Conservation (phyloP, 2,888 invertebrate species). For the Heliconius cydno region DNA sequence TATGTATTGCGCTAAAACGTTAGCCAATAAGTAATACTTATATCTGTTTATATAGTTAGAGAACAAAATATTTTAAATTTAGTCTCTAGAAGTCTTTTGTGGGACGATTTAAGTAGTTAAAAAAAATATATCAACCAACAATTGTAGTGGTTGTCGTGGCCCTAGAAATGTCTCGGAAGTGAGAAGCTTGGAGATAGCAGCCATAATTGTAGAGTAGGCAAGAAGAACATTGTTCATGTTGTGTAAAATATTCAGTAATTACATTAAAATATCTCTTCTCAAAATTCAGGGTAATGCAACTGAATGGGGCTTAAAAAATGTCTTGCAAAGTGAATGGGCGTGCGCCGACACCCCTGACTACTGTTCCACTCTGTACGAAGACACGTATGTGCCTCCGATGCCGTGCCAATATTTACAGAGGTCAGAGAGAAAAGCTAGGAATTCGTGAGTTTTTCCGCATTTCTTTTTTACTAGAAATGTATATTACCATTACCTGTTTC, state of each 20-base stretch:
- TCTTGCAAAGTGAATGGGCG: slow-evolving; percentile 74
- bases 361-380: slow-evolving; percentile 65
- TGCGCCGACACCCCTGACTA: slow-evolving; percentile 77
- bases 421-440: slow-evolving; percentile 63
- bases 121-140: too few species aligned
- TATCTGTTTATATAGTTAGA: not conserved
- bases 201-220: too few species aligned
- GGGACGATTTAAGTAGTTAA: too few species aligned
- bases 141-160: too few species aligned
- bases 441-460: slow-evolving; percentile 59
- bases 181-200: too few species aligned
- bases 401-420: slow-evolving; percentile 66
- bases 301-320: slow-evolving; percentile 74
- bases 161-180: too few species aligned
- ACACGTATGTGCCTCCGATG: slow-evolving; percentile 68
- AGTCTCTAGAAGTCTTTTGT: too few species aligned
- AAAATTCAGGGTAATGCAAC: slow-evolving; percentile 72
- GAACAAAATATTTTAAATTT: too few species aligned
- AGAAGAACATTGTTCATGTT: too few species aligned
- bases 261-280: not conserved
- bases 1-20: slow-evolving; percentile 53
- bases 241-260: not conserved
- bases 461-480: not conserved
- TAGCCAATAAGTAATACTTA: not conserved
- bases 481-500: too few species aligned